phyloP scores from a whole-genome alignment of 2,888 invertebrate species.

The Drosophila quasianomalipes region DNA sequence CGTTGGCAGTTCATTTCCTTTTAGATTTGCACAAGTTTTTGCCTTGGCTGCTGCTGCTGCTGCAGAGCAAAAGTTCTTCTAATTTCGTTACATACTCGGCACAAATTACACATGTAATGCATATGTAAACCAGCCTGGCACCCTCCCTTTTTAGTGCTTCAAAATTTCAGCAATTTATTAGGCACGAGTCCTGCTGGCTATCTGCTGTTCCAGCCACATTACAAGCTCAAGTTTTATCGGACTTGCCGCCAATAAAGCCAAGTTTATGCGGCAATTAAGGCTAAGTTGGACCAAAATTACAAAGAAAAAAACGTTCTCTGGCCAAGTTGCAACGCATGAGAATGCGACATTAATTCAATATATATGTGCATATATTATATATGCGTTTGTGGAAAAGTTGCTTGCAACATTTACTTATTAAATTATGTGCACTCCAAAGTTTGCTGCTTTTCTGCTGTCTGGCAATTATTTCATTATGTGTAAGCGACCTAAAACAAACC shows the following conservation, averaged over 20 bases:
- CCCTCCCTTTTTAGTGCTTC: not conserved
- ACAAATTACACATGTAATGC: constrained; percentile 80
- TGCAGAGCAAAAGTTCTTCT: constrained; percentile 69
- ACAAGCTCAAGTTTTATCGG: constrained; percentile 73
- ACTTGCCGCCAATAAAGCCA: constrained; percentile 70
- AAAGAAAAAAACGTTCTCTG: constrained; percentile 11
- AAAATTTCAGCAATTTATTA: constrained; percentile 64
- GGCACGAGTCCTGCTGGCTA: constrained; percentile 26
- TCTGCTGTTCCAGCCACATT: constrained; percentile 40
- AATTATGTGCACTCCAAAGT: constrained; percentile 64
- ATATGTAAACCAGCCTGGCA: constrained; percentile 57
- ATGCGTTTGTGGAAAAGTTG: constrained; percentile 27
- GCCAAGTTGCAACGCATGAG: not conserved
- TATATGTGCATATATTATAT: not conserved
- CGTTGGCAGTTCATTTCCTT: constrained; percentile 56
- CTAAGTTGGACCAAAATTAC: constrained; percentile 44
- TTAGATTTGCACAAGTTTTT: constrained; percentile 54
- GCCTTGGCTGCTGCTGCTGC: constrained; percentile 17
- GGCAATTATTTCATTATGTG: constrained; percentile 78
- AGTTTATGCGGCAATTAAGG: constrained; percentile 75
- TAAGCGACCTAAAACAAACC: constrained; percentile 50
- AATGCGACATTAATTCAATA: constrained; percentile 55
- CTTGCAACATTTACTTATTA: constrained; percentile 69
- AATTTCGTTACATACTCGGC: constrained; percentile 72
- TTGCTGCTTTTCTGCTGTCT: constrained; percentile 40